phyloP scores from a whole-genome alignment of 2,888 invertebrate genomes.

The Drosophila imparisetae region DNA sequence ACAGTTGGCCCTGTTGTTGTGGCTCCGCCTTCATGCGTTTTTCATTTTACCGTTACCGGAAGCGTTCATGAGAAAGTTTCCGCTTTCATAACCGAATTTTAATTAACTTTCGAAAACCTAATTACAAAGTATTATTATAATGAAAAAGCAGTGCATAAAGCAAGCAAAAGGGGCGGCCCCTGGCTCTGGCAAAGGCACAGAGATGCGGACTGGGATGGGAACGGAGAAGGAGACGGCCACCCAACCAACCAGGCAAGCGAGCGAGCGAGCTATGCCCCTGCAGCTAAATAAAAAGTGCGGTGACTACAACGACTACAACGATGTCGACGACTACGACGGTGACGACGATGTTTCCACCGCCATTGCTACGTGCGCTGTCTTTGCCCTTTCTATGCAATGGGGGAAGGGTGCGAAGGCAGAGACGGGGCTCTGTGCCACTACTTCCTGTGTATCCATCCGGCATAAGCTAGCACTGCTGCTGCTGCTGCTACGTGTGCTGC shows the following conservation, averaged over 20 bases:
- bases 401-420: slow-evolving; percentile 6
- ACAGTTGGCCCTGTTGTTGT: slow-evolving; percentile 24
- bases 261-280: slow-evolving; percentile 63
- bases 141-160: slow-evolving; percentile 82
- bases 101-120: slow-evolving; percentile 85
- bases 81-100: slow-evolving; percentile 85
- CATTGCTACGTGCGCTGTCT: slow-evolving; percentile 70
- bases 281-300: slow-evolving; percentile 68
- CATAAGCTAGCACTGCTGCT: slow-evolving; percentile 59
- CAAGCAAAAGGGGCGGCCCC: slow-evolving; percentile 46
- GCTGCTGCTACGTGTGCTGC: slow-evolving; percentile 34
- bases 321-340: slow-evolving; percentile 11
- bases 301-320: slow-evolving; percentile 49
- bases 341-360: slow-evolving; percentile 47
- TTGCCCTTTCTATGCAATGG: slow-evolving; percentile 44
- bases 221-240: slow-evolving; percentile 21
- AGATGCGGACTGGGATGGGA: not conserved
- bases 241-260: slow-evolving; percentile 36
- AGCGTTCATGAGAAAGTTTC: slow-evolving; percentile 84
- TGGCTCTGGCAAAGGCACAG: slow-evolving; percentile 15
- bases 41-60: slow-evolving; percentile 72
- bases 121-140: slow-evolving; percentile 85
- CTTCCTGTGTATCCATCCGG: slow-evolving; percentile 79
- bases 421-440: slow-evolving; percentile 53
- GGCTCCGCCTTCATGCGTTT: slow-evolving; percentile 62